phyloP scores from a whole-genome alignment of 2,888 invertebrate species.

The Hydriomena furcata region DNA sequence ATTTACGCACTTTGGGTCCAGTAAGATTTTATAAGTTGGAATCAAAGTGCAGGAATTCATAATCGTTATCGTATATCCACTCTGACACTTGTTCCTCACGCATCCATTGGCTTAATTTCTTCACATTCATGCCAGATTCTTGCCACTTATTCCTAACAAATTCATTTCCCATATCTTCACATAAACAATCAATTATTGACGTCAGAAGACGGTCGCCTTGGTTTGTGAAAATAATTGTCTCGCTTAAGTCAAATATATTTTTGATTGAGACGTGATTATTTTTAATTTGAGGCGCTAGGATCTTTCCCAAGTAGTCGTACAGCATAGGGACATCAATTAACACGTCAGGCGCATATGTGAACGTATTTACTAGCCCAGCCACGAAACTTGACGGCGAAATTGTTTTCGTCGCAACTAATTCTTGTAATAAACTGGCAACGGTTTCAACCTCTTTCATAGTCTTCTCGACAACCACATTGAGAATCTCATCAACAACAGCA shows the following conservation, averaged over 20 bases:
- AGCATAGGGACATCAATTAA: constrained; percentile 93
- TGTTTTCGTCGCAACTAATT: constrained; percentile 71
- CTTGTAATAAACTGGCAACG: constrained; percentile 68
- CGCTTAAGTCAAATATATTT: constrained; percentile 58
- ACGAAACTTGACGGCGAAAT: constrained; percentile 75
- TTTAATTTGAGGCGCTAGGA: constrained; percentile 80
- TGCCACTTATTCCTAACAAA: constrained; percentile 69
- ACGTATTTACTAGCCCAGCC: constrained; percentile 85
- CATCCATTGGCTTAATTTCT: constrained; percentile 73
- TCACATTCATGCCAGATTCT: constrained; percentile 65
- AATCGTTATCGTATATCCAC: constrained; percentile 69
- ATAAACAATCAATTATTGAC: constrained; percentile 56
- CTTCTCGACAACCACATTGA: constrained; percentile 64
- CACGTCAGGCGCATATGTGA: constrained; percentile 88
- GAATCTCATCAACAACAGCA: constrained; percentile 62
- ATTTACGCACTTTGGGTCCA: too few relatives aligned
- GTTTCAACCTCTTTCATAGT: constrained; percentile 60
- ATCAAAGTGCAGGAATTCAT: constrained; percentile 55
- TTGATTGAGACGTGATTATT: constrained; percentile 71
- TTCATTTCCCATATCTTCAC: constrained; percentile 70
- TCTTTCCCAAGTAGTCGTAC: constrained; percentile 90
- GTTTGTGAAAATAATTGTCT: constrained; percentile 57
- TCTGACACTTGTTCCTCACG: constrained; percentile 62
- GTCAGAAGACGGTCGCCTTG: constrained; percentile 67
- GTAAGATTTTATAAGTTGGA: neutral